phyloP scores from a whole-genome alignment of 2,888 invertebrate genomes.

The Phalera bucephala region DNA sequence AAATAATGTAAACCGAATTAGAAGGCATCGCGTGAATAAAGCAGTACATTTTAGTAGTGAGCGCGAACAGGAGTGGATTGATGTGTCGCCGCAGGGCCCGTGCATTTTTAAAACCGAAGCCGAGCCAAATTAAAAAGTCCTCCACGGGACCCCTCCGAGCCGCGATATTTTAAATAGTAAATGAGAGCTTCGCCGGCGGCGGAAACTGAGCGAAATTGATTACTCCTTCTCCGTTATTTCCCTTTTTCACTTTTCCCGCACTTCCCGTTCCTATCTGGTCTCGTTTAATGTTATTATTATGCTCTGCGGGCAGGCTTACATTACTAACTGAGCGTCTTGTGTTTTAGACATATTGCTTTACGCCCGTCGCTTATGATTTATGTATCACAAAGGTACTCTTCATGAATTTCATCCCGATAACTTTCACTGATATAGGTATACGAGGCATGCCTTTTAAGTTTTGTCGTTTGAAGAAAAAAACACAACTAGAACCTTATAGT shows the following conservation, averaged over 20 bases:
- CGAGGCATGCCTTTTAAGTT: no score
- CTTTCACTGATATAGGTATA: no score
- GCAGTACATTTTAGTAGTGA: constrained; percentile 48
- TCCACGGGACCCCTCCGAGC: constrained; percentile 66
- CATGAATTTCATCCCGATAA: no score
- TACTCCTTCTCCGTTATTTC: constrained; percentile 82
- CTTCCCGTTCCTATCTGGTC: constrained; percentile 68
- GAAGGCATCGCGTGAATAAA: constrained; percentile 39
- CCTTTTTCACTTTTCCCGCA: constrained; percentile 75
- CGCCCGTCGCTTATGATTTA: constrained; percentile 29
- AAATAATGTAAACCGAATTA: constrained; percentile 8
- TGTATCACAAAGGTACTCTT: no score
- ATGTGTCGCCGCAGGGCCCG: constrained; percentile 75
- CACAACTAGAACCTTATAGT: no score
- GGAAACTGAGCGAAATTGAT: constrained; percentile 81
- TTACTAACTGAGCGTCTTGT: constrained; percentile 14
- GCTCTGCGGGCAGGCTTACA: constrained; percentile 38
- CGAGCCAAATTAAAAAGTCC: constrained; percentile 80
- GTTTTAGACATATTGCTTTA: constrained; percentile 17
- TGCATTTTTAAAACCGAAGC: constrained; percentile 79
- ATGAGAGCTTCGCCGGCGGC: constrained; percentile 75
- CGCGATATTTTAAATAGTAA: constrained; percentile 80
- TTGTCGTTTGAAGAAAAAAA: no score
- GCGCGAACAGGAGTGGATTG: constrained; percentile 74
- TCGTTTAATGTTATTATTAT: constrained; percentile 78